Evolutionary conservation across 2,113 vertebrate species (phyloP), one percentile per base, ranked within the genome.

Genomic region (Cyprinodon brontotheroides): DNA sequence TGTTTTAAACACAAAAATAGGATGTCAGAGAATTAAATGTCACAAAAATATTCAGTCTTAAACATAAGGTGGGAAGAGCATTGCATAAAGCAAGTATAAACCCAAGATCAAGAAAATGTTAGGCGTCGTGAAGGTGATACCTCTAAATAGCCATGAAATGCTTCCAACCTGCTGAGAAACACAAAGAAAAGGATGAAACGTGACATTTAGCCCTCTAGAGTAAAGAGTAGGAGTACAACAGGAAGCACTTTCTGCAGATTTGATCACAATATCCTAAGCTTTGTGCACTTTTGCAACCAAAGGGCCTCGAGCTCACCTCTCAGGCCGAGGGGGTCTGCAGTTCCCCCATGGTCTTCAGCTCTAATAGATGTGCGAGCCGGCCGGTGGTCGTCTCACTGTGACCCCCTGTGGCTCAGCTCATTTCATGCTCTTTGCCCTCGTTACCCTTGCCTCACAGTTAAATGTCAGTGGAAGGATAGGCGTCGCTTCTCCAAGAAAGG

Each of bases 151-250:
- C 37, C 40, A n/a, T 82, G 77, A 83, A 87, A 85, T 75, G 79
- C 38, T 68, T 83, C 81, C 8, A 50, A 65, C 84, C 87, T 63
- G 74, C 82, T 82, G 82, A 47, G 87, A 60, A 68, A 74, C 63
- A 84, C 76, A 86, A 84, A 85, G 67, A 43, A 53, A 38, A 70
- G 79, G 82, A 83, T 80, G 74, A 75, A 73, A 20, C 2, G 3
- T 91, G 90, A 88, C 90, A 90, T 91, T 92, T 88, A 85, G 68
- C 48, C 70, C 40, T 83, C 59, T 39, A 47, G 75, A 88, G 67
- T 63, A 37, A 6, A 70, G 71, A 71, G 72, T 29, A 60, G 72
- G 22, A 29, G 69, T 71, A 41, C 68, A 61, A 81, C 40, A 79
- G 81, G 70, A 86, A 67, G 84, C 68, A 72, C 60, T 69, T 20